These are phyloP conservation scores for Chymomyza fuscimana DNA, from an alignment of 2,888 invertebrate genomes.

Conservation along the genomic window DNA sequence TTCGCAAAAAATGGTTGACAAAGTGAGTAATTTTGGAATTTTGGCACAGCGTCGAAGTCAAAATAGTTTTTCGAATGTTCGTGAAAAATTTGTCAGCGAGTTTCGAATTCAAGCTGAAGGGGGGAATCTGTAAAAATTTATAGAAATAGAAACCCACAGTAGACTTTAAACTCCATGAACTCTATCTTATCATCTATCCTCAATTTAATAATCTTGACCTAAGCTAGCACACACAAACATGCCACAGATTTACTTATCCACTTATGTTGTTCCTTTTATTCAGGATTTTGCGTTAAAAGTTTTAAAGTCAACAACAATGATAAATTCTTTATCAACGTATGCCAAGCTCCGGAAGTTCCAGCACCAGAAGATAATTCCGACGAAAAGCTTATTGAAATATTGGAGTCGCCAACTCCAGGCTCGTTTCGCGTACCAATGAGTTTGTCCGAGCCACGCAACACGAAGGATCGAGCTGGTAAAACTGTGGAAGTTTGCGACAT, in stretches of 20 bases:
- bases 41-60: too few species aligned
- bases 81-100: too few species aligned
- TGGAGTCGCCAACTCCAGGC: slow-evolving; percentile 85
- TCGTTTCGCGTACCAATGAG: slow-evolving; percentile 93
- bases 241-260: neutral
- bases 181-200: too few species aligned
- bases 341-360: slow-evolving; percentile 88
- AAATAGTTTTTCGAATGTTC: too few species aligned
- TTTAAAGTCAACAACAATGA: slow-evolving; percentile 83
- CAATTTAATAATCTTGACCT: too few species aligned
- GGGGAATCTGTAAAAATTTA: too few species aligned
- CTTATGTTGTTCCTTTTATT: neutral
- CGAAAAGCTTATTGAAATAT: slow-evolving; percentile 85
- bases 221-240: neutral
- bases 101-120: too few species aligned
- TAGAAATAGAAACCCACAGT: too few species aligned
- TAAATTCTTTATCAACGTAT: slow-evolving; percentile 93
- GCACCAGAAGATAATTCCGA: slow-evolving; percentile 86
- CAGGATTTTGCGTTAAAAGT: slow-evolving; percentile 90
- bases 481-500: slow-evolving; percentile 90
- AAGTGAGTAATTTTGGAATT: too few species aligned
- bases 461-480: slow-evolving; percentile 88
- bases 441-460: slow-evolving; percentile 89
- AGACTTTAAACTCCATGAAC: too few species aligned
- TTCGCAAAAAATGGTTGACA: too few species aligned